Evolutionary conservation across 2,797 vertebrate genomes (phyloP).

Genomic region (Enteromius mattozi): DNA sequence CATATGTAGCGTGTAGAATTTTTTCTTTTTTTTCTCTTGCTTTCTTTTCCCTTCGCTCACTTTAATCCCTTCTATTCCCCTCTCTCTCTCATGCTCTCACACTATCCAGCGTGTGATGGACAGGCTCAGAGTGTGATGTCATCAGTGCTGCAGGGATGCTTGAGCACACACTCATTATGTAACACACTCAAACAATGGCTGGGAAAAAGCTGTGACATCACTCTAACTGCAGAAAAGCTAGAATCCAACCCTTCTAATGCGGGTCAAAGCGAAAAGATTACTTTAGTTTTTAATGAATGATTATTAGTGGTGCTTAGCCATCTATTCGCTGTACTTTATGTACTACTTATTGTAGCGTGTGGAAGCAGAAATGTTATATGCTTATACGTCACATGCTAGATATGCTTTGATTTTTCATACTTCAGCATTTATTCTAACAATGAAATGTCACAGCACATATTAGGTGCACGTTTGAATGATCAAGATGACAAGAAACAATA

Average conservation of each 20-base stretch:
- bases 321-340: slow-evolving; percentile 30
- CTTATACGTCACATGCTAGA: not conserved
- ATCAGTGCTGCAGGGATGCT: slow-evolving; percentile 57
- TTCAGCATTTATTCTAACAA: slow-evolving; percentile 2
- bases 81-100: slow-evolving; percentile 39
- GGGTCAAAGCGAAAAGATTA: slow-evolving; percentile 5
- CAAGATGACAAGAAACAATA: not conserved
- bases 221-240: slow-evolving; percentile 36
- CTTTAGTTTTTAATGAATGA: slow-evolving; percentile 42
- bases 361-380: not conserved
- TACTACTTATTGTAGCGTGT: slow-evolving; percentile 10
- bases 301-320: slow-evolving; percentile 20
- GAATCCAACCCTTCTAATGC: slow-evolving; percentile 28
- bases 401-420: not conserved
- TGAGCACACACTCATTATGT: slow-evolving; percentile 56
- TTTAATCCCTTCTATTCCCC: slow-evolving; percentile 32
- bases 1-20: slow-evolving; percentile 44
- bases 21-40: not conserved
- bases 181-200: slow-evolving; percentile 48
- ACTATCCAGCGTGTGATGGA: slow-evolving; percentile 35
- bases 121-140: slow-evolving; percentile 54
- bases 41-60: not conserved
- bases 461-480: not conserved
- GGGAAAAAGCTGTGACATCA: slow-evolving; percentile 56
- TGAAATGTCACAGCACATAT: not conserved